Base-by-base conservation (phyloP, 2,888 invertebrate species). In the Beris morrisii region DNA sequence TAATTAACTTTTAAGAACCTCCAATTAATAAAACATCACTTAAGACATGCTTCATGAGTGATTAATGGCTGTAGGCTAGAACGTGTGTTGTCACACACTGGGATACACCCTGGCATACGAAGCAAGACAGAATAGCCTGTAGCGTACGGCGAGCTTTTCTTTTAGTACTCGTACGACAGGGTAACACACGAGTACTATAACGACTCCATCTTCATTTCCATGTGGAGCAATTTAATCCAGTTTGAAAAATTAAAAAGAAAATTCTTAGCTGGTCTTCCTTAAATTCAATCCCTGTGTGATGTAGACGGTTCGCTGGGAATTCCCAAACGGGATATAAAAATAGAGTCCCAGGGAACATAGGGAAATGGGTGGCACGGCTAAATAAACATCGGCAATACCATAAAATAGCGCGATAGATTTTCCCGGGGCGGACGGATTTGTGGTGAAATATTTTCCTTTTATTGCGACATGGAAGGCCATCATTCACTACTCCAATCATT, bases 1-100 rank as follows among this genome's bases (percentile, higher is more conserved):
- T 69, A 69, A 69, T 69, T 69, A 69, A 64, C 65, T 69, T 69
- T 67, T 69, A 69, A 69, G 66, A 69, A 69, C 66, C 67, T 67
- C 69, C 66, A 69, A 69, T 69, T 69, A 69, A 69, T 69, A 69
- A 69, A 67, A 69, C 55, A 64, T 64, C 59, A 58, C 66, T 58
- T 66, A 64, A 64, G 64, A 66, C 69, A 15, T 57, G 64, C 64
- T 44, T 48, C 64, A 52, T 57, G 65, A 65, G 65, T 58, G 65
- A 65, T 65, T 65, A 57, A 65, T 65, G 44, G 30, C 52, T 22
- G 52, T 61, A 30, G 31, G 58, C 15, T 50, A 43, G 31, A 58
- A 7, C 58, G 58, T 58, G 43, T 52, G 61, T 31, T 7, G 48
- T 31, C 9, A 44, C 9, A 15, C 4, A 30, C n/a, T 30, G 30